A percentile compares a stretch with the other conserved stretches of the same genome.
Conservation (phyloP, 2,113 vertebrate species). For the Melanotaenia duboulayi region DNA sequence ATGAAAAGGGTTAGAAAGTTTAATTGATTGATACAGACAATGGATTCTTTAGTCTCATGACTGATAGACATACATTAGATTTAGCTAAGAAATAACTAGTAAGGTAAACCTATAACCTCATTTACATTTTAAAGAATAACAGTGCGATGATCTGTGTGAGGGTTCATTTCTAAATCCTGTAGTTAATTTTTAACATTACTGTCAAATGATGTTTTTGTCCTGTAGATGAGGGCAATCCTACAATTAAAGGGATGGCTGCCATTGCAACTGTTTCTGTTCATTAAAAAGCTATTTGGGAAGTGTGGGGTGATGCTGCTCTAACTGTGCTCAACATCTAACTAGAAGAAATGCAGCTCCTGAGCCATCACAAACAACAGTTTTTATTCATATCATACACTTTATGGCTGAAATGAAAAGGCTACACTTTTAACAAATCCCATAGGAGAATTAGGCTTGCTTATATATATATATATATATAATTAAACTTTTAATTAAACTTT, state of each 20-base stretch:
- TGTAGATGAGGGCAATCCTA: constrained; percentile 39
- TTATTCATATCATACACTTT: not conserved
- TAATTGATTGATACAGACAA: too few relatives aligned
- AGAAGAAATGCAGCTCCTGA: not conserved
- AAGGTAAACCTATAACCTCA: not conserved
- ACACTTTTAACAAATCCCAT: not conserved
- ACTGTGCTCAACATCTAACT: too few relatives aligned
- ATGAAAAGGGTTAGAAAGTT: too few relatives aligned
- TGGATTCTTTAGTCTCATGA: too few relatives aligned
- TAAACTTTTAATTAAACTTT: too few relatives aligned
- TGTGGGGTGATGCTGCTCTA: constrained; percentile 12
- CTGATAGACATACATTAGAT: too few relatives aligned
- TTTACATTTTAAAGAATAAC: constrained; percentile 28
- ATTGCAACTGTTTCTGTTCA: constrained; percentile 27
- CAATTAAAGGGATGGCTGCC: constrained; percentile 22
- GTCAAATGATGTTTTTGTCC: not conserved
- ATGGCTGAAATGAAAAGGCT: constrained; percentile 9
- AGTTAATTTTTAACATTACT: constrained; percentile 8
- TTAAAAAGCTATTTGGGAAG: constrained; percentile 46
- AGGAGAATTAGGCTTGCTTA: not conserved
- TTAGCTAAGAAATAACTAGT: not conserved
- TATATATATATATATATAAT: too few relatives aligned
- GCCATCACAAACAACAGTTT: constrained; percentile 1
- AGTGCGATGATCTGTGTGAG: constrained; percentile 3
- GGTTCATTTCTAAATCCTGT: not conserved